Evolutionary conservation across 2,113 vertebrate species (phyloP).

Genomic region (Mirza zaza): DNA sequence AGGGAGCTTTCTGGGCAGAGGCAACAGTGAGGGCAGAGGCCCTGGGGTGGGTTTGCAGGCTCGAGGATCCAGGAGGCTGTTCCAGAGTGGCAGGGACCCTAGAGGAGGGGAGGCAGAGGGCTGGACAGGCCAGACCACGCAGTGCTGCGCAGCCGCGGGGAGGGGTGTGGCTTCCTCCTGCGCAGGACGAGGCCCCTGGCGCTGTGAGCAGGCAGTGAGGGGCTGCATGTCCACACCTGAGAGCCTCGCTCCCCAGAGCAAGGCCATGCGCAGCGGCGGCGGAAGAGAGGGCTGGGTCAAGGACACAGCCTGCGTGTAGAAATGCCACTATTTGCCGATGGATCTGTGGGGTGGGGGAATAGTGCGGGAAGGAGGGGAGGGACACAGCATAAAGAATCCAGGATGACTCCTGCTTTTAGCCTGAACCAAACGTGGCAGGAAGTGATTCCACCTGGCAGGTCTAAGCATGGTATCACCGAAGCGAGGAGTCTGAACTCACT

Average conservation of each 20-base stretch:
- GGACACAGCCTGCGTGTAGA: neutral
- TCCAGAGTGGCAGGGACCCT: neutral
- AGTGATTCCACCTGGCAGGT: neutral
- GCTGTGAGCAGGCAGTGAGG: neutral
- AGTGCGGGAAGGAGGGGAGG: no score
- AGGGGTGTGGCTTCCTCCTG: neutral
- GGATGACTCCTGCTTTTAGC: neutral
- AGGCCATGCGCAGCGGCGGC: neutral
- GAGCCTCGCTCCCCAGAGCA: no score
- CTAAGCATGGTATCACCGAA: accelerated
- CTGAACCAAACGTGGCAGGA: neutral
- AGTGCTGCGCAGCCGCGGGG: neutral
- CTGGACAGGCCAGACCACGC: neutral
- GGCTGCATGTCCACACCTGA: no score
- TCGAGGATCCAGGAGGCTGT: neutral
- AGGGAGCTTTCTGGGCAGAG: neutral
- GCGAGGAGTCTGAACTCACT: neutral
- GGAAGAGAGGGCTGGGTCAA: neutral
- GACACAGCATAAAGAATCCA: neutral
- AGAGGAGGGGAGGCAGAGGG: neutral
- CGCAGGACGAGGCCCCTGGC: neutral
- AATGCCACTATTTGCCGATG: neutral
- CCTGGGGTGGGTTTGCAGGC: neutral
- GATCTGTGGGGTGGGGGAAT: neutral
- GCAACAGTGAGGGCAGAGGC: neutral